phyloP scores from a whole-genome alignment of 2,113 vertebrate species.

The Cyphomyrus discorhynchus region DNA sequence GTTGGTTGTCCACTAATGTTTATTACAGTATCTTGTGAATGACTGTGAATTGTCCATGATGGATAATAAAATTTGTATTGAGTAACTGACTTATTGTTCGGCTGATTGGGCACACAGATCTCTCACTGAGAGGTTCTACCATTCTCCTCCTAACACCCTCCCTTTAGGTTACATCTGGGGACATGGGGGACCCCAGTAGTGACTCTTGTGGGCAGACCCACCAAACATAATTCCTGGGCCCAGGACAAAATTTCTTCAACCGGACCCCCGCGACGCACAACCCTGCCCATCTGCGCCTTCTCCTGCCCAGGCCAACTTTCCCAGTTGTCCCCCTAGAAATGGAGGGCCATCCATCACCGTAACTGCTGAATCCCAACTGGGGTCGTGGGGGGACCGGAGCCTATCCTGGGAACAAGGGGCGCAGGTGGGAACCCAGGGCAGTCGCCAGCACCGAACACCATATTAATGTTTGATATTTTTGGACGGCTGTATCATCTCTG shows the following conservation, averaged over 20 bases:
- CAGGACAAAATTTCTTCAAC: background rate
- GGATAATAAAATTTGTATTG: background rate
- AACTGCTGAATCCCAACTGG: too few relatives aligned
- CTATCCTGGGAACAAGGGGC: too few relatives aligned
- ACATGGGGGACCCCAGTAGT: background rate
- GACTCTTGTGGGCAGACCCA: background rate
- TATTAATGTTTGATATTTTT: background rate
- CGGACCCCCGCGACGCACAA: background rate
- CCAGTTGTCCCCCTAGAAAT: background rate
- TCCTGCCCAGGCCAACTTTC: background rate
- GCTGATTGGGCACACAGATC: background rate
- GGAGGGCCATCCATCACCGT: background rate
- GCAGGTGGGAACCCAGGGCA: too few relatives aligned
- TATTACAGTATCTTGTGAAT: background rate
- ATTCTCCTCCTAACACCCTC: background rate
- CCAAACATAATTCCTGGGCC: background rate
- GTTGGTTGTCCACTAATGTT: background rate
- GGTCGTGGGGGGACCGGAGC: too few relatives aligned
- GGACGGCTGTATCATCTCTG: background rate
- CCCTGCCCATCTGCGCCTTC: background rate
- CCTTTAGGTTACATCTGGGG: background rate
- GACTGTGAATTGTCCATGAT: background rate
- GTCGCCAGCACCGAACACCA: too few relatives aligned
- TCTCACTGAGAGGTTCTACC: background rate
- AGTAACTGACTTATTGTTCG: background rate